Evolutionary conservation across 1,140 invertebrate genomes (phyloP), one percentile per base, ranked within the genome.

Genomic region (Hydropsyche tenuis): DNA sequence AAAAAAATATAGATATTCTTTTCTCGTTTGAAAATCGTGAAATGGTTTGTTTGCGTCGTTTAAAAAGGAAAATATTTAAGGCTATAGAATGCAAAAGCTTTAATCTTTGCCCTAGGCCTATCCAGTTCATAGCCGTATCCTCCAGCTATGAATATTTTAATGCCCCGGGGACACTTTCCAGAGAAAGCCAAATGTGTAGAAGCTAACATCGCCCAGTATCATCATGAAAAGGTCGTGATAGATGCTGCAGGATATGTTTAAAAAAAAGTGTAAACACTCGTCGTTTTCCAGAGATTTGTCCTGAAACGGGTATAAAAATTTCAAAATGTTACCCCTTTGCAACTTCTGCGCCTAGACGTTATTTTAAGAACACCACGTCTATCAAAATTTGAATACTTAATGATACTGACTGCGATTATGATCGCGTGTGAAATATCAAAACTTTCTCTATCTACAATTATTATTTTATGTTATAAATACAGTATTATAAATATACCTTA

Each of bases 101-200:
- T 51, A 48, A 30, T 46, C 45, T 70, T 60, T 48, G 68, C 68
- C 51, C 37, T 70, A 56, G 68, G 68, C 68, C 68, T 70, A 70
- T 70, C 51, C 51, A 46, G 37, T 11, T 73, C 62, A 65, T 73
- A 73, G 45, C 63, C 25, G 62, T 64, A 73, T 30, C 71, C 71
- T 53, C 71, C 42, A 23, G 71, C 71, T 64, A 73, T 73, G 71
- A 73, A 73, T 73, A 73, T 66, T 73, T 73, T 64, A 73, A 73
- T 73, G 71, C 63, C 71, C 71, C 43, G n/a, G 63, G 62, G 71
- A 65, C 71, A 48, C 27, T 46, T 65, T 18, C 46, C 23, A 14
- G 71, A 25, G 25, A 65, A 73, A 37, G 68, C 68, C 45, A 45
- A 70, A 56, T 70, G 68, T 70, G 51, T 70, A 25, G 68, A 48